Conservation (phyloP, 2,888 invertebrate genomes). For the Aquatica leii region DNA sequence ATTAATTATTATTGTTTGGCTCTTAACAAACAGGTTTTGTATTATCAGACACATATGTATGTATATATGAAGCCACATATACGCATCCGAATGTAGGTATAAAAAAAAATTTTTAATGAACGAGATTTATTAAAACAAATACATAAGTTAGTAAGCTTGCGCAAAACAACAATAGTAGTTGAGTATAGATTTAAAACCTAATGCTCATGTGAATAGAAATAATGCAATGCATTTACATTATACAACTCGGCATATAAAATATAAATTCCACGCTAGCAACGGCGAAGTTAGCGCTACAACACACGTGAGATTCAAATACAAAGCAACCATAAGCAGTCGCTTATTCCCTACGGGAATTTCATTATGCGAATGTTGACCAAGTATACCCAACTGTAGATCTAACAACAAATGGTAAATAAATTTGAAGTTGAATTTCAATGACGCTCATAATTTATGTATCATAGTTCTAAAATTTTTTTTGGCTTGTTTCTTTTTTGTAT, state of each 20-base stretch:
- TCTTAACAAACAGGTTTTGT: no score
- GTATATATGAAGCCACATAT: no score
- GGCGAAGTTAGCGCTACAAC: not conserved
- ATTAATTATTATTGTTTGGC: no score
- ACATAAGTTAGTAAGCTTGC: no score
- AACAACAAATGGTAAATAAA: not conserved
- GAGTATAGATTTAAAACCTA: not conserved
- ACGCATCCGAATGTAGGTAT: no score
- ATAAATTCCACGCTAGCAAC: not conserved
- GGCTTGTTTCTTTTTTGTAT: no score
- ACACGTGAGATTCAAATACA: not conserved
- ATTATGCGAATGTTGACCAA: not conserved
- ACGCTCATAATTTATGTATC: no score
- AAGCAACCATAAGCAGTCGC: not conserved
- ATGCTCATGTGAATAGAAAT: not conserved
- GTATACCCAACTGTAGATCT: not conserved
- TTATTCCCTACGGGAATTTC: not conserved
- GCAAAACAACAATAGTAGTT: not conserved
- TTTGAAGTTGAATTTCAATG: no score
- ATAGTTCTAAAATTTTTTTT: no score
- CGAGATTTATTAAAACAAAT: no score
- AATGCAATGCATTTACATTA: not conserved
- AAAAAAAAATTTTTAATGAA: no score
- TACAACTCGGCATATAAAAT: not conserved
- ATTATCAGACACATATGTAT: no score